Evolutionary conservation across 2,888 invertebrate species (phyloP), one percentile per base, ranked within the genome.

Genomic region (Dyspetes luteomarginatus): DNA sequence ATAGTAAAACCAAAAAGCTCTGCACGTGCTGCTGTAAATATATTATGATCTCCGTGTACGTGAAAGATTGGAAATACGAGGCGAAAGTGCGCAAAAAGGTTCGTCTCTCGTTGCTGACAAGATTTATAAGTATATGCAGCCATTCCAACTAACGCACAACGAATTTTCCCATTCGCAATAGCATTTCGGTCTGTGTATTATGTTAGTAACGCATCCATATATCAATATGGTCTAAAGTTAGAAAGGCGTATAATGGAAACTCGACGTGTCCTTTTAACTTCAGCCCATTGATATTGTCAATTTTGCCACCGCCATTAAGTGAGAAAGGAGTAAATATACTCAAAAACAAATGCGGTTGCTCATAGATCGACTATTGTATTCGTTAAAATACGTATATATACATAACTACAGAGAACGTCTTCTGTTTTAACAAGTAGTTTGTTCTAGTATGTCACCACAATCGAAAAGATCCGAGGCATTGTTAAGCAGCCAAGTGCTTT

Each of bases 101-200:
- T n/a, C 50, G n/a, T 22, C 22, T 72, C 67, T 73, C 52, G 67
- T 52, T 60, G 43, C 22, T 15, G 24, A 7, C 17, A 52, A 67
- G 60, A 72, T 78, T 73, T 67, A 72, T 55, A 77, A 48, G 64
- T 71, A 58, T 60, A 60, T 68, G 52, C 36, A 52, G 52, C 67
- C 17, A 52, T 48, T 52, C n/a, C 30, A 41, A 22, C 36, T 48
- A 48, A 65, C 7, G 12, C 12, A 36, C 36, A 7, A 2, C 36
- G 36, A 36, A 12, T 12, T 12, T 36, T 36, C 36, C 12, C 36
- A 36, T 7, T 9, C 36, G 36, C 36, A 12, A 36, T n/a, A n/a
- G n/a, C n/a, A n/a, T n/a, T n/a, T n/a, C n/a, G n/a, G 17, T 24
- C n/a, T 48, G 17, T 52, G 52, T 69, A 58, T 76, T 55, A 52